Conservation (phyloP, 2,888 invertebrate genomes). For the Tetramorium bicarinatum region DNA sequence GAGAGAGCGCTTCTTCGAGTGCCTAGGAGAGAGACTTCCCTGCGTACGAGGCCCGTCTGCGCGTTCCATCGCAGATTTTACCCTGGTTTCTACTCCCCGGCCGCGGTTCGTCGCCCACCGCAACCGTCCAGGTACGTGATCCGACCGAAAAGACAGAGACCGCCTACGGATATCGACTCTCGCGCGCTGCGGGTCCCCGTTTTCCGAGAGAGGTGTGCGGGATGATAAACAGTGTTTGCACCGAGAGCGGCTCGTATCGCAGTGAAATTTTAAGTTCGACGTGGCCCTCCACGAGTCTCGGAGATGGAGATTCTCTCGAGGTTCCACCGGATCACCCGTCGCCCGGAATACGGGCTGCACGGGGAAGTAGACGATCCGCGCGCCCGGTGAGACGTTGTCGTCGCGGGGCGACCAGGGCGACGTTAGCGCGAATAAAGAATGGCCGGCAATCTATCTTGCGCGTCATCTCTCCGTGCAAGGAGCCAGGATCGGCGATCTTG, state of each 20-base stretch:
- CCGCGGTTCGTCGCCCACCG: constrained; percentile 19
- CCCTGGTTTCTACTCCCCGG: constrained; percentile 57
- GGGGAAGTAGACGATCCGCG: constrained; percentile 29
- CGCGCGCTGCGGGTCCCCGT: constrained; percentile 10
- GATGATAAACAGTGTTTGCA: constrained; percentile 46
- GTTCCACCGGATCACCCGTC: constrained; percentile 30
- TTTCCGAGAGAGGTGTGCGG: constrained; percentile 41
- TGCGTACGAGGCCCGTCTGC: constrained; percentile 66
- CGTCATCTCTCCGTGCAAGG: constrained; percentile 42
- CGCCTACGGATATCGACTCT: constrained; percentile 5
- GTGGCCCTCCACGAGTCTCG: constrained; percentile 25
- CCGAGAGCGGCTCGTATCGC: not conserved
- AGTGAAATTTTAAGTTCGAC: constrained; percentile 42
- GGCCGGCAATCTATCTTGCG: constrained; percentile 61
- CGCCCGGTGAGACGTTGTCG: constrained; percentile 31
- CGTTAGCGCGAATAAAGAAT: constrained; percentile 62
- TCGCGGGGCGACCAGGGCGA: constrained; percentile 8
- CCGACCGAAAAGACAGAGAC: constrained; percentile 35
- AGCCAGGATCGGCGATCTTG: constrained; percentile 60
- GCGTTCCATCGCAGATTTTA: constrained; percentile 62
- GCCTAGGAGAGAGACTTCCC: constrained; percentile 64
- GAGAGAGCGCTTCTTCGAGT: constrained; percentile 63
- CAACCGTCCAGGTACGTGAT: constrained; percentile 68
- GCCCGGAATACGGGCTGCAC: constrained; percentile 32
- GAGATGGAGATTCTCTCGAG: constrained; percentile 26